Evolutionary conservation across 2,113 vertebrate genomes (phyloP).

Genomic region (Morphnarchus princeps): DNA sequence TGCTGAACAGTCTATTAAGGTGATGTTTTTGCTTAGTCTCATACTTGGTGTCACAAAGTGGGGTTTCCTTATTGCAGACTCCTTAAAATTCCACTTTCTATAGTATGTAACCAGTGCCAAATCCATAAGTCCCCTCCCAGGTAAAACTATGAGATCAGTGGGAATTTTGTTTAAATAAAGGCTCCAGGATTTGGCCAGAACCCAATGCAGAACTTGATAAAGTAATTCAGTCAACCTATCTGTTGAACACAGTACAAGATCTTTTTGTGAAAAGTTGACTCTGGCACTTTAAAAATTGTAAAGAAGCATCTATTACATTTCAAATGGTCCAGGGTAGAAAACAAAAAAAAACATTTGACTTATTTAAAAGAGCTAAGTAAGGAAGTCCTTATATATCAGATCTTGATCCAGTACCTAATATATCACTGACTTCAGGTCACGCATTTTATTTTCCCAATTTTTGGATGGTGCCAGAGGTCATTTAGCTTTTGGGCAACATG

Average conservation of each 20-base stretch:
- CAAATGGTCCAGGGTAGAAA: neutral
- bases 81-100: neutral
- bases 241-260: neutral
- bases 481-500: neutral
- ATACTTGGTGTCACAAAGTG: neutral
- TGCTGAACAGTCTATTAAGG: neutral
- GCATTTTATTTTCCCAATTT: neutral
- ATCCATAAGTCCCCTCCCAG: neutral
- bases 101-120: neutral
- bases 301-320: neutral
- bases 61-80: neutral
- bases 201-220: neutral
- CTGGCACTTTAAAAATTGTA: neutral
- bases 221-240: neutral
- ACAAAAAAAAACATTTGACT: neutral
- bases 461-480: neutral
- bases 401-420: neutral
- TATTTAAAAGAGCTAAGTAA: neutral
- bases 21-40: neutral
- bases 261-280: neutral
- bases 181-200: neutral
- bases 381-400: neutral
- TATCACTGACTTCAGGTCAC: neutral
- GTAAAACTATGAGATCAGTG: neutral
- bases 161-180: neutral